Conservation (phyloP, 1,140 invertebrate genomes). For the Ostrea edulis region DNA sequence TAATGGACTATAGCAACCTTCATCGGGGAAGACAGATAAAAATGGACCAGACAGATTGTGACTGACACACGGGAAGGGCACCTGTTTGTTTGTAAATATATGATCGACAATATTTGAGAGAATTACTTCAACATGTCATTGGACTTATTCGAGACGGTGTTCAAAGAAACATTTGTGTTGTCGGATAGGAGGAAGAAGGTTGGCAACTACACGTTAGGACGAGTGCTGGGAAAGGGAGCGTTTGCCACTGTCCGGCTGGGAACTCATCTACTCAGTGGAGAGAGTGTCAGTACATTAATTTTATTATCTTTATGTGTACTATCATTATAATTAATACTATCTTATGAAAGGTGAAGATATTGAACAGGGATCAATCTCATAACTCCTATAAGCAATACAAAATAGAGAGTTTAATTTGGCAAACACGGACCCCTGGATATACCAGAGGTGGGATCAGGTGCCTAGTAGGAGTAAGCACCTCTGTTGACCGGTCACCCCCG, state of each 20-base stretch:
- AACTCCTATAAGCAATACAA: too few relatives aligned
- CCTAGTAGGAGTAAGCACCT: too few relatives aligned
- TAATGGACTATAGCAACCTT: too few relatives aligned
- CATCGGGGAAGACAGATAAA: neutral
- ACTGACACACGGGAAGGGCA: neutral
- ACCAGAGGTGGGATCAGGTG: too few relatives aligned
- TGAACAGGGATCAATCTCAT: too few relatives aligned
- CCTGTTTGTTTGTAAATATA: neutral
- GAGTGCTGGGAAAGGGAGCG: conserved; percentile 46
- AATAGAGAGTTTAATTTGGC: too few relatives aligned
- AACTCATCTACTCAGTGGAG: conserved; percentile 41
- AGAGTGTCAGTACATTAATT: conserved; percentile 16
- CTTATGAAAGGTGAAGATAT: too few relatives aligned
- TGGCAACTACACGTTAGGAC: conserved; percentile 46
- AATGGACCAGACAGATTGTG: neutral
- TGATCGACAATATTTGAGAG: neutral
- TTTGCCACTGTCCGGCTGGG: conserved; percentile 47
- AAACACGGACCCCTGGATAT: too few relatives aligned
- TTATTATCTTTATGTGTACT: neutral
- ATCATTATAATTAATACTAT: too few relatives aligned
- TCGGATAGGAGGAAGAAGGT: conserved; percentile 44
- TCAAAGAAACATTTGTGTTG: conserved; percentile 47
- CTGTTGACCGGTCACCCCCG: too few relatives aligned
- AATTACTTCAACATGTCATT: neutral
- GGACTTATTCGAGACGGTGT: conserved; percentile 46